Percentiles rank a stretch among this genome's conserved stretches.
These are phyloP conservation scores for Sceliomorpha sp. DNA, from an alignment of 2,888 invertebrate genomes.

Conservation along the genomic window DNA sequence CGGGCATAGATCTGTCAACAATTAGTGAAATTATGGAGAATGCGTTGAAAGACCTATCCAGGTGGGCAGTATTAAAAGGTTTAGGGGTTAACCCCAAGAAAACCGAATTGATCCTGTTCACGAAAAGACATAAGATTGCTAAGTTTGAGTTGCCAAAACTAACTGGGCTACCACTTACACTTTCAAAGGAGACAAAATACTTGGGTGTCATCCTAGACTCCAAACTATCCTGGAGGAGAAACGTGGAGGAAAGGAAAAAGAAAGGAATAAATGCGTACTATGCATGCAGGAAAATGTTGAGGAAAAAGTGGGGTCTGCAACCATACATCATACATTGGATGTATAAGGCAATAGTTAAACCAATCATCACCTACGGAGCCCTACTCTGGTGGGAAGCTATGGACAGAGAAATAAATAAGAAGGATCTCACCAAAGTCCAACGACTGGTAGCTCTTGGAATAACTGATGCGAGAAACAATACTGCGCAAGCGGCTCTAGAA, in stretches of 20 bases:
- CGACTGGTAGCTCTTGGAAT: slow-evolving; percentile 29
- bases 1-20: neutral
- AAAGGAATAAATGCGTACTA: slow-evolving; percentile 12
- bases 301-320: slow-evolving; percentile 34
- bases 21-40: slow-evolving; percentile 9
- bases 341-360: slow-evolving; percentile 37
- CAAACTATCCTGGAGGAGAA: slow-evolving; percentile 27
- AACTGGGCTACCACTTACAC: too few species aligned
- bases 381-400: slow-evolving; percentile 32
- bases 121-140: too few species aligned
- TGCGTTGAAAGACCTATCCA: slow-evolving; percentile 2
- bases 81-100: slow-evolving; percentile 31
- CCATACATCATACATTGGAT: slow-evolving; percentile 38
- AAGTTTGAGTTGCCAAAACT: too few species aligned
- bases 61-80: slow-evolving; percentile 13
- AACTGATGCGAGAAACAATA: slow-evolving; percentile 35
- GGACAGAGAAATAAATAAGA: slow-evolving; percentile 9
- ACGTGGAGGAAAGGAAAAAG: slow-evolving; percentile 7
- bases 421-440: slow-evolving; percentile 23
- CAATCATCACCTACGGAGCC: slow-evolving; percentile 23
- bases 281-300: slow-evolving; percentile 11
- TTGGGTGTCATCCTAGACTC: slow-evolving; percentile 34
- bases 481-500: slow-evolving; percentile 6
- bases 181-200: slow-evolving; percentile 33
- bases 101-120: slow-evolving; percentile 36